Evolutionary conservation across 2,888 invertebrate species (phyloP).

Genomic region (Volucella zonaria): DNA sequence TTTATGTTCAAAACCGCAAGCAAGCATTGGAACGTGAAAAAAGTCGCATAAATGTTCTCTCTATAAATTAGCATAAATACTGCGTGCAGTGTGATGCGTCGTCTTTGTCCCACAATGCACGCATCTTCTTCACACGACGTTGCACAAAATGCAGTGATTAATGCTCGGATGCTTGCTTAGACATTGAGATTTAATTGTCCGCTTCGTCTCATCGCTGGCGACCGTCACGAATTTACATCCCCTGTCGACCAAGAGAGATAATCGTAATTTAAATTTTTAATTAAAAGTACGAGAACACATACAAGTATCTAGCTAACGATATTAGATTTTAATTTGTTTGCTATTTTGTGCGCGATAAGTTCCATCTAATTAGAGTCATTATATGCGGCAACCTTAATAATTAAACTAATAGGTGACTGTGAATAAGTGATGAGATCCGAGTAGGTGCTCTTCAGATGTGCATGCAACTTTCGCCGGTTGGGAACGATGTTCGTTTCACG

Average conservation of each 20-base stretch:
- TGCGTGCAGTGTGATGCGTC: conserved; percentile 18
- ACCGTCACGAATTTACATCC: conserved; percentile 37
- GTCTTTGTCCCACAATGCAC: conserved; percentile 8
- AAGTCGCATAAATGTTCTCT: conserved; percentile 4
- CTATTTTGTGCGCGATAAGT: conserved; percentile 30
- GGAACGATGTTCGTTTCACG: not conserved
- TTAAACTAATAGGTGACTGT: conserved; percentile 57
- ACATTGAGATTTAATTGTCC: conserved; percentile 58
- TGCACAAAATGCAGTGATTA: conserved; percentile 57
- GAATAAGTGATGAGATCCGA: conserved; percentile 10
- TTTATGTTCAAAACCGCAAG: too few species aligned
- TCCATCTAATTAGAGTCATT: conserved; percentile 55
- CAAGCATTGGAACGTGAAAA: not conserved
- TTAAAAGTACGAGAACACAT: conserved; percentile 37
- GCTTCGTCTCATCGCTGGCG: conserved; percentile 49
- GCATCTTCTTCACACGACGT: conserved; percentile 56
- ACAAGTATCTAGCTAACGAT: conserved; percentile 46
- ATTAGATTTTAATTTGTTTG: conserved; percentile 63
- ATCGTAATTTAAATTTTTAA: conserved; percentile 50
- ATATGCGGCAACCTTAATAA: conserved; percentile 55
- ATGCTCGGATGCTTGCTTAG: conserved; percentile 58
- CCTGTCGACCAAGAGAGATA: conserved; percentile 25
- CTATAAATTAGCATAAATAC: conserved; percentile 8
- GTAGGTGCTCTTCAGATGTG: conserved; percentile 6
- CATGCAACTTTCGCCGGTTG: conserved; percentile 1